Percentiles rank a stretch among this genome's conserved stretches.
Evolutionary conservation across 2,888 invertebrate genomes (phyloP).

Genomic region (Nemotelus pantherinus): DNA sequence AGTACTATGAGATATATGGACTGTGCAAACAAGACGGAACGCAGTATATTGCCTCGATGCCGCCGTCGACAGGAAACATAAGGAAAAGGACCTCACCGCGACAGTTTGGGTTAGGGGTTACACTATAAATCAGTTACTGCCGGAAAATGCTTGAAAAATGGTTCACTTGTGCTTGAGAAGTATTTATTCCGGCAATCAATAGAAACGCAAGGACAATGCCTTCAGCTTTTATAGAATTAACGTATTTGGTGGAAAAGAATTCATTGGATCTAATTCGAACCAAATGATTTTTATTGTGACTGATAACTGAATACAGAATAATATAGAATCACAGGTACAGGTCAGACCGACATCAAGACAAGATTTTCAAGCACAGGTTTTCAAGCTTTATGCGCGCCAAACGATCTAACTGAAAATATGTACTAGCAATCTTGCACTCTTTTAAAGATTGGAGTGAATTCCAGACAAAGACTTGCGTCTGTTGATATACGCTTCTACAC

Average conservation of each 20-base stretch:
- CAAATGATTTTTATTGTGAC: too few relatives aligned
- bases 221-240: slow-evolving; percentile 1
- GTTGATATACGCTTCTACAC: too few relatives aligned
- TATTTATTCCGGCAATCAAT: neutral
- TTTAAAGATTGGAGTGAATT: too few relatives aligned
- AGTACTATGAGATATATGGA: slow-evolving; percentile 1
- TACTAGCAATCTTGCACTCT: too few relatives aligned
- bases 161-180: neutral
- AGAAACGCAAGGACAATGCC: slow-evolving; percentile 1
- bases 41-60: neutral
- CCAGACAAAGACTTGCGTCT: too few relatives aligned
- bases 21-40: slow-evolving; percentile 8
- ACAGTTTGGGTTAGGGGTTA: slow-evolving; percentile 15
- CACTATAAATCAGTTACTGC: slow-evolving; percentile 33
- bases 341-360: too few relatives aligned
- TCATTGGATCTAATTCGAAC: too few relatives aligned
- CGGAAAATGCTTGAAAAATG: neutral
- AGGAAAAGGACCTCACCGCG: slow-evolving; percentile 25
- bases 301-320: too few relatives aligned
- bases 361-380: too few relatives aligned
- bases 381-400: too few relatives aligned
- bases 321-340: too few relatives aligned
- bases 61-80: slow-evolving; percentile 23
- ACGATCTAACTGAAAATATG: too few relatives aligned
- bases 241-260: neutral